Conservation (phyloP, 2,113 vertebrate genomes). For the Saccopteryx leptura region DNA sequence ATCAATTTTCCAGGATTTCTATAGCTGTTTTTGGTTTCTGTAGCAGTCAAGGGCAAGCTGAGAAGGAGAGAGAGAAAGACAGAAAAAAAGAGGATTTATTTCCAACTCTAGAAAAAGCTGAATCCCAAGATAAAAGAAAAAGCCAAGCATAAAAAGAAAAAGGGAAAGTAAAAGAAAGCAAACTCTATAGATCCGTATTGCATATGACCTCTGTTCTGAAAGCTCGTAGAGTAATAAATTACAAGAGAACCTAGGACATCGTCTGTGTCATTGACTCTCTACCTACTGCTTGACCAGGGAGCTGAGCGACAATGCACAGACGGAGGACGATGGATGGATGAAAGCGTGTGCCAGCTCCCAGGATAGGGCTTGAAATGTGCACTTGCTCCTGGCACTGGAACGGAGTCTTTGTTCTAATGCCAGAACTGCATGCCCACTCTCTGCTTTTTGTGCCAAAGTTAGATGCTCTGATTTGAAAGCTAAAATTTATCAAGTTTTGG, state of each 20-base stretch:
- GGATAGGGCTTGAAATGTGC: constrained; percentile 53
- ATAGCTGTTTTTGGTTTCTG: constrained; percentile 61
- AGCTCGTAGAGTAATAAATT: constrained; percentile 76
- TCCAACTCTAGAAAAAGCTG: constrained; percentile 56
- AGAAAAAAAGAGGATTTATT: constrained; percentile 68
- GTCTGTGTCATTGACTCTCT: constrained; percentile 60
- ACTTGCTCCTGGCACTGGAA: constrained; percentile 51
- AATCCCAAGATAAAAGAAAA: constrained; percentile 78
- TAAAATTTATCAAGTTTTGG: constrained; percentile 74
- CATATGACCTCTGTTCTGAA: constrained; percentile 70
- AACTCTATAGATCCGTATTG: not conserved
- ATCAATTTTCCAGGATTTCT: constrained; percentile 62
- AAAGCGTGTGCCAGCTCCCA: constrained; percentile 28
- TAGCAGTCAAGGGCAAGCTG: constrained; percentile 73
- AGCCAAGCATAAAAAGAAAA: constrained; percentile 67
- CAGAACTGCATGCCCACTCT: not conserved
- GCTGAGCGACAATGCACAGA: constrained; percentile 58
- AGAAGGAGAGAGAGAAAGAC: not conserved
- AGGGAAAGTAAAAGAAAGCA: constrained; percentile 39
- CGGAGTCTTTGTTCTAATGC: constrained; percentile 15
- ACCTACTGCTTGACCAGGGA: constrained; percentile 56
- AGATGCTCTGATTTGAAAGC: constrained; percentile 75
- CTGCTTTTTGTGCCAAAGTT: constrained; percentile 63
- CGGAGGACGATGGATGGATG: constrained; percentile 64
- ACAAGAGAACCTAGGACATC: constrained; percentile 46